Conservation (phyloP, 2,888 invertebrate genomes). For the Andrena trimmerana region DNA sequence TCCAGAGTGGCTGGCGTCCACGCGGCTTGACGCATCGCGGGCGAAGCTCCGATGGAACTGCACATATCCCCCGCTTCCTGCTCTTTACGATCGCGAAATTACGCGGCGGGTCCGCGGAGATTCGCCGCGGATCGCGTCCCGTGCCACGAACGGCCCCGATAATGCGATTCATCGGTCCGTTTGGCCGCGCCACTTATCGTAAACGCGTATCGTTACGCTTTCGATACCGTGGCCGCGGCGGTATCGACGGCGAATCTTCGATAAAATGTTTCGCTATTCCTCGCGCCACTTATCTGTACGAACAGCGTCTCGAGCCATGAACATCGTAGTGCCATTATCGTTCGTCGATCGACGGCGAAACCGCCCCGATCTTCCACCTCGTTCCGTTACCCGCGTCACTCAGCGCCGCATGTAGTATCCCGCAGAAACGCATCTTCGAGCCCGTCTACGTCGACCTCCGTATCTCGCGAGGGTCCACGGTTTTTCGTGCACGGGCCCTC, state of each 20-base stretch:
- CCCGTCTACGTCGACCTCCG: too few species aligned
- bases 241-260: slow-evolving; percentile 48
- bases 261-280: slow-evolving; percentile 48
- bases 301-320: slow-evolving; percentile 25
- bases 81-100: slow-evolving; percentile 38
- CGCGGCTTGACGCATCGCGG: slow-evolving; percentile 27
- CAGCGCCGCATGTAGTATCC: not conserved
- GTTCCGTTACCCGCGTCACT: not conserved
- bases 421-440: too few species aligned
- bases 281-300: slow-evolving; percentile 38
- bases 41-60: slow-evolving; percentile 9
- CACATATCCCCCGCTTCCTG: not conserved
- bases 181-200: slow-evolving; percentile 34
- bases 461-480: too few species aligned
- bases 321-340: slow-evolving; percentile 53
- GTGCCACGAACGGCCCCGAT: not conserved
- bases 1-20: not conserved
- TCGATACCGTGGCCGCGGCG: slow-evolving; percentile 12
- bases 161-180: slow-evolving; percentile 31
- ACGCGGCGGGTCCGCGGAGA: not conserved
- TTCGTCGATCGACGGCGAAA: slow-evolving; percentile 34
- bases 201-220: slow-evolving; percentile 49
- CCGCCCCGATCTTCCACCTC: slow-evolving; percentile 8
- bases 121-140: not conserved
- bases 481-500: not conserved